These are phyloP conservation scores for Plectrocnemia conspersa DNA, from an alignment of 1,140 invertebrate genomes.

Conservation along the genomic window DNA sequence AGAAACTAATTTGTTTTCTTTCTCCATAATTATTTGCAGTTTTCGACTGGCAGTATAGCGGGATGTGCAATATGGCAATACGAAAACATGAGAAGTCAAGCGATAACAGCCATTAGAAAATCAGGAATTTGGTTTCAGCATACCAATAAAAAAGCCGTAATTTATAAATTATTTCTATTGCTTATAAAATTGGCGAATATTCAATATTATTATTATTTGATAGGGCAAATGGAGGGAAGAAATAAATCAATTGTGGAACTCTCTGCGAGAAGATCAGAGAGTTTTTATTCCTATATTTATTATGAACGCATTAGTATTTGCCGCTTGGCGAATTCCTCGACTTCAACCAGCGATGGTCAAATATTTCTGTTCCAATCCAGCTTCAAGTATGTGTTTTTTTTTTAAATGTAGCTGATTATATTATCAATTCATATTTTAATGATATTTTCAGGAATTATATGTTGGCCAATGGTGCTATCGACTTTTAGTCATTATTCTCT, in stretches of 20 bases:
- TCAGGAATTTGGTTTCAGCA: slow-evolving; percentile 52
- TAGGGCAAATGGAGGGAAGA: slow-evolving; percentile 55
- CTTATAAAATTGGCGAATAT: slow-evolving; percentile 19
- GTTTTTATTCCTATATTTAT: slow-evolving; percentile 76
- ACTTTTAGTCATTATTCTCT: slow-evolving; percentile 89
- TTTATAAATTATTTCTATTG: slow-evolving; percentile 23
- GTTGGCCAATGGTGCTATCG: slow-evolving; percentile 85
- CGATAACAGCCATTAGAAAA: slow-evolving; percentile 54
- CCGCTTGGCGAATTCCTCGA: slow-evolving; percentile 73
- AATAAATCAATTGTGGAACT: slow-evolving; percentile 70
- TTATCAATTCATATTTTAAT: slow-evolving; percentile 31
- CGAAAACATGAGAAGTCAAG: slow-evolving; percentile 68
- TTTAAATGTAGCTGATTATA: too few species aligned
- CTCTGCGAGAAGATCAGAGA: slow-evolving; percentile 67
- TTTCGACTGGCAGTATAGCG: slow-evolving; percentile 66
- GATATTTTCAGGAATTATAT: slow-evolving; percentile 59
- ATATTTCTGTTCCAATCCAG: slow-evolving; percentile 82
- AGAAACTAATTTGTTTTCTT: neutral
- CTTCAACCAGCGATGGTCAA: slow-evolving; percentile 72
- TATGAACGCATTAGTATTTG: slow-evolving; percentile 75
- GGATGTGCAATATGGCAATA: slow-evolving; percentile 84
- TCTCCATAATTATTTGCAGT: slow-evolving; percentile 49
- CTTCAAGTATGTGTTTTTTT: slow-evolving; percentile 56
- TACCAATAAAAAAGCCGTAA: slow-evolving; percentile 46
- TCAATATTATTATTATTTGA: slow-evolving; percentile 32